Evolutionary conservation across 1,140 invertebrate genomes (phyloP), one percentile per base, ranked within the genome.

Genomic region (Pygmarrhopalites habei): DNA sequence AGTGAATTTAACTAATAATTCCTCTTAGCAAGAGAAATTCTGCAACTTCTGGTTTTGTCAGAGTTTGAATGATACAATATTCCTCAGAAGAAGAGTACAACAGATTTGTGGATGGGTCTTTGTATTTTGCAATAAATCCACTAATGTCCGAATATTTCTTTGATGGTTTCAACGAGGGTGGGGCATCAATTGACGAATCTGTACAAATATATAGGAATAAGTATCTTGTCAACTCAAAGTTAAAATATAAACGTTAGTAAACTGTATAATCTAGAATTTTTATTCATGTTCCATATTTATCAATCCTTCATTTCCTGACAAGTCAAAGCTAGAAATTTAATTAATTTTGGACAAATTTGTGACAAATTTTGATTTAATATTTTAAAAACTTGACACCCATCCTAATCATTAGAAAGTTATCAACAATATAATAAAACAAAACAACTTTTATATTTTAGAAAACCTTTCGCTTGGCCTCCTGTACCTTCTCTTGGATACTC

Each of bases 91-190:
- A 88, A 46, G 87, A 84, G 76, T 86, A 95, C 67, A 86, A 82
- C 14, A 95, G 78, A 73, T 93, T 91, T 14, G 89, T 92, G 72
- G 92, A 87, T 23, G 92, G 88, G 81, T 95, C 91, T 69, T 87
- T 88, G 72, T 95, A 96, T 49, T 86, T 86, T 49, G 90, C 88
- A 55, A 84, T 82, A 56, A 95, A 73, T 1, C 92, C 92, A 69
- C 90, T 93, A 58, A 95, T 86, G 74, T 95, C 92, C 0, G 92
- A 95, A 77, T 95, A 95, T 72, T 94, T 95, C 74, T 93, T 93
- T 1, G 88, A 83, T 26, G 92, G 92, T 75, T 85, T 87, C 69
- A 93, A 90, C 60, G 90, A 90, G 39, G 91, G 90, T 21, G 90
- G 90, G 32, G 90, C 90, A 78, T 93, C 92, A 63, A 95, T 87